phyloP scores from a whole-genome alignment of 1,140 invertebrate species.

The Pomacea maculata region DNA sequence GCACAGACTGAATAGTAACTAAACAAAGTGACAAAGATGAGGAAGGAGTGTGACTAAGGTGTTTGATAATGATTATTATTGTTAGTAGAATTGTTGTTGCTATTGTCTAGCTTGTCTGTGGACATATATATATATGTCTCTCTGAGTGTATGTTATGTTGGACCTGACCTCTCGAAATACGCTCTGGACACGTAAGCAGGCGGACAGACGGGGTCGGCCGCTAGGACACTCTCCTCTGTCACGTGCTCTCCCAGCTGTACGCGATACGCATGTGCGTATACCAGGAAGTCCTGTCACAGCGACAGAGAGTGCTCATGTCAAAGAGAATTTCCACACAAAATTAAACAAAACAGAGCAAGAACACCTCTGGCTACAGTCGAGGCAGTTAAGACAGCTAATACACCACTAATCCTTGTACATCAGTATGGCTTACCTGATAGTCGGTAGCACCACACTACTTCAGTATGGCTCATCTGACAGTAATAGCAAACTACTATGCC shows the following conservation, averaged over 20 bases:
- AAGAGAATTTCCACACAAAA: too few species aligned
- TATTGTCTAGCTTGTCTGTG: neutral
- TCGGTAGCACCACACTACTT: neutral
- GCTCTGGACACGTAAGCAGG: constrained; percentile 52
- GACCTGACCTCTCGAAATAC: constrained; percentile 56
- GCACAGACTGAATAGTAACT: too few species aligned
- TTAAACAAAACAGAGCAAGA: too few species aligned
- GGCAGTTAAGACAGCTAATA: too few species aligned
- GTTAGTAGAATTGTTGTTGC: too few species aligned
- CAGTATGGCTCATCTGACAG: neutral
- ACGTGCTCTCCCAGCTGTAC: constrained; percentile 28
- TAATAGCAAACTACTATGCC: neutral
- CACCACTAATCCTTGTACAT: too few species aligned
- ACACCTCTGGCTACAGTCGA: too few species aligned
- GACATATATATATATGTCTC: too few species aligned
- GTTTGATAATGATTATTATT: too few species aligned
- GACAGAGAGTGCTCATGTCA: neutral
- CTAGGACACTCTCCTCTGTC: constrained; percentile 45
- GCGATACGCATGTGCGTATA: constrained; percentile 47
- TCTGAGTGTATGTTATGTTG: neutral
- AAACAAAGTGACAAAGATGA: too few species aligned
- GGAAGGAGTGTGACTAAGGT: too few species aligned
- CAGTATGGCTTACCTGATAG: neutral
- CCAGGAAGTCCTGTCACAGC: constrained; percentile 49
- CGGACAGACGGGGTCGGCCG: constrained; percentile 28